Base-by-base conservation (phyloP, 2,888 invertebrate genomes). In the Synergus itoensis region DNA sequence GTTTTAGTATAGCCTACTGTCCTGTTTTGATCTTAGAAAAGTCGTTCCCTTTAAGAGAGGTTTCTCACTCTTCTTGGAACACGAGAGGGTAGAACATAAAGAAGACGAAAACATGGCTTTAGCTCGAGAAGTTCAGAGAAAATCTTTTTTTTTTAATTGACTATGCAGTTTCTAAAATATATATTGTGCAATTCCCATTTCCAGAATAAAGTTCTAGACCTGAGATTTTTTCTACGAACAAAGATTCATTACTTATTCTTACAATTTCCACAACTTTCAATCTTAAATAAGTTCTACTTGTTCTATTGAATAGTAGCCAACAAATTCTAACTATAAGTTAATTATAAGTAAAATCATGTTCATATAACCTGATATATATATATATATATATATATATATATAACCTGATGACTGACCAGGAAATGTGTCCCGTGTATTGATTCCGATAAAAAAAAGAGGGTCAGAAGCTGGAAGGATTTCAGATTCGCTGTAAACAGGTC, bases 1-100 rank as follows among this genome's bases (percentile, higher is more conserved):
- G 86, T 87, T 87, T 85, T 63, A 60, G 21, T 60, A 36, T 7
- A 65, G 21, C 45, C 57, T 75, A 48, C 67, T 77, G 12, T 76
- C 78, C 80, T 80, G 80, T 81, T 76, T 77, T 78, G 65, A 77
- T 79, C 81, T 62, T 73, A 77, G 76, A 77, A 77, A 79, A 80
- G 80, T 77, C 69, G 77, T 76, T 78, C 78, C 79, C 73, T 65
- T 79, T 73, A 45, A 53, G 73, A 67, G 67, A n/a, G 4, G n/a
- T 41, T 60, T 43, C 63, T 76, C 53, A 64, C 78, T 64, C 77
- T 69, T 73, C 73, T 36, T 73, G 53, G 73, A 73, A 73, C 40
- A 73, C 28, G 28, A 14, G 28, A 12, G 62, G 28, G 62, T 62
- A 21, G 14, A 12, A 11, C 18, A 57, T 57, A 57, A 57, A 57